phyloP scores from a whole-genome alignment of 2,113 vertebrate species.

The Colius striatus region DNA sequence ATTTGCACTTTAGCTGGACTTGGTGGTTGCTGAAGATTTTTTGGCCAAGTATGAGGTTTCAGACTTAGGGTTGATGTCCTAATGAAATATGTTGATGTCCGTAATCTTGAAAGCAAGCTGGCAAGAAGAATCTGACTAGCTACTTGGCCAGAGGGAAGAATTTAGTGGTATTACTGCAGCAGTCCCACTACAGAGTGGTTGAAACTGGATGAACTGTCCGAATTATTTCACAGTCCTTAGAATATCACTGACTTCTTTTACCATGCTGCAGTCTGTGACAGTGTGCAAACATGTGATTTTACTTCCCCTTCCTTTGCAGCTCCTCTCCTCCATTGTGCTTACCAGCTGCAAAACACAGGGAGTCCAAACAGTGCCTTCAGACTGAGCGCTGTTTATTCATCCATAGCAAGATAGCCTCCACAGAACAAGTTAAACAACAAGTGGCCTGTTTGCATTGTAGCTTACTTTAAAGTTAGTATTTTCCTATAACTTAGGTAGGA shows the following conservation, averaged over 20 bases:
- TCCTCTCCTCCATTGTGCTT: background rate
- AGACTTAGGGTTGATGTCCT: background rate
- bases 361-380: background rate
- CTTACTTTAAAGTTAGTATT: background rate
- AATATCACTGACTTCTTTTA: background rate
- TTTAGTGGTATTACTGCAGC: background rate
- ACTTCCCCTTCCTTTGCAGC: background rate
- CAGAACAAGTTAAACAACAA: conserved; percentile 19
- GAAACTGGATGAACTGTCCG: background rate
- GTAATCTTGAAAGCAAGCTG: background rate
- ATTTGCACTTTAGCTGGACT: background rate
- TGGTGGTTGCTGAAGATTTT: background rate
- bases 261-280: background rate
- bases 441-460: background rate
- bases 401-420: background rate
- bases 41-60: background rate
- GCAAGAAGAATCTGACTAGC: background rate
- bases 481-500: background rate
- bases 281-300: background rate
- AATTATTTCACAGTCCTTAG: background rate
- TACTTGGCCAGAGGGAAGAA: background rate
- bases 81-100: background rate
- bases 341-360: background rate
- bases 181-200: background rate
- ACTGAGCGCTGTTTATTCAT: background rate